Percentiles rank a stretch among this genome's conserved stretches.
Conservation (phyloP, 1,140 invertebrate species). For the Aphidius gifuensis region DNA sequence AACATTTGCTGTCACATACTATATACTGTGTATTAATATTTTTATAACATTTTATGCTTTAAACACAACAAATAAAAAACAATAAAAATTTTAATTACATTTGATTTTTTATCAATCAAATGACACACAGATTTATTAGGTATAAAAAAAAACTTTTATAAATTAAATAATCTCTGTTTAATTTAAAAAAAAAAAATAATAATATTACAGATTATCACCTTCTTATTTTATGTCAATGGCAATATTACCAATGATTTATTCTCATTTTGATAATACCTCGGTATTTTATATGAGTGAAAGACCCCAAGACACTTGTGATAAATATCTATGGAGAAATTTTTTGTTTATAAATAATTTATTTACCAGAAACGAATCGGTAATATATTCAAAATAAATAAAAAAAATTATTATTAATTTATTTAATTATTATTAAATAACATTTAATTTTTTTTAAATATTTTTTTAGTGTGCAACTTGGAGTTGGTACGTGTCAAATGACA, state of each 20-base stretch:
- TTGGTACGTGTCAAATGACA: conserved; percentile 81
- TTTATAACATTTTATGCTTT: no score
- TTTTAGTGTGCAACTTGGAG: conserved; percentile 73
- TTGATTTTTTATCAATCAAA: no score
- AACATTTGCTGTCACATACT: no score
- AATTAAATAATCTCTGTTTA: no score
- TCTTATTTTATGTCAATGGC: conserved; percentile 57
- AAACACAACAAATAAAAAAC: no score
- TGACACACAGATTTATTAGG: no score
- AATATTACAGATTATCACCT: conserved; percentile 52
- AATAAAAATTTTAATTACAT: no score
- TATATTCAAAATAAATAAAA: no score
- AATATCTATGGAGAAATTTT: conserved; percentile 66
- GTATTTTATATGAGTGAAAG: conserved; percentile 54
- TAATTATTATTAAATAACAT: no score
- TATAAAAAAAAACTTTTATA: no score
- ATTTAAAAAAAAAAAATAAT: neutral
- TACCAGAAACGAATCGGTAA: conserved; percentile 53
- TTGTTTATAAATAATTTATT: conserved; percentile 65
- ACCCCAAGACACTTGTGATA: conserved; percentile 53
- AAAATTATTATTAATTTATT: no score
- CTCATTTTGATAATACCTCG: conserved; percentile 53
- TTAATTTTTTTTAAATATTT: conserved; percentile 14
- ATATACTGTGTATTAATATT: no score
- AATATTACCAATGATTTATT: conserved; percentile 53